Base-by-base conservation (phyloP, 2,797 vertebrate species). In the Ctenopoma kingsleyae region DNA sequence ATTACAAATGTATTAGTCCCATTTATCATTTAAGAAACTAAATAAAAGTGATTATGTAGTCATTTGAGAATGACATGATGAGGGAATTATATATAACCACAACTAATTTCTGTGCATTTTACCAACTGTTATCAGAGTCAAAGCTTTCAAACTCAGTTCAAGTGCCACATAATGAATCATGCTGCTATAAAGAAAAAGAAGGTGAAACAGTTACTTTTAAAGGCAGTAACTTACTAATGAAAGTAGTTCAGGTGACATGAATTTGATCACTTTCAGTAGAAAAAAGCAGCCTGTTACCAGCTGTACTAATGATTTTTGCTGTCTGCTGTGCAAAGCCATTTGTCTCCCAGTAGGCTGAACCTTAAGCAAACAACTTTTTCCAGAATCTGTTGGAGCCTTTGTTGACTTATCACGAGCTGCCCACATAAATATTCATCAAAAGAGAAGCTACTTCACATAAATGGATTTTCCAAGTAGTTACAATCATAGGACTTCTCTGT, bases 201-300 rank as follows among this genome's bases (percentile, higher is more conserved):
- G 9, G 43, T 62, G 50, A 55, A 67, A 58, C 20, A 47, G 38
- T 15, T 4, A 49, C 64, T 5, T 56, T 35, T 48, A 47, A 47
- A 64, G 5, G 23, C 27, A 30, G 27, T 30, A 6, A 30, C 27
- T 6, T 30, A 68, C 67, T 22, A 25, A 49, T 51, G 32, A 68
- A 61, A 59, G 52, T 11, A 61, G 8, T 49, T 61, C n/a, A 64
- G 73, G 25, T 47, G 57, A 74, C 32, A 41, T 69, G 79, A 67
- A 70, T 83, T 76, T 83, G 70, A 87, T 87, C 89, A 57, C 67
- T 77, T 74, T 83, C 82, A 82, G 85, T 68, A 91, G 50, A 79
- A 67, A 67, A 49, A 58, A 71, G 73, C 10, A 65, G 61, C 68
- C 27, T 20, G 40, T 22, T 44, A 17, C 35, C 13, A 1, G 47